These are phyloP conservation scores for Colletes latitarsis DNA, from an alignment of 1,140 invertebrate species.

Conservation along the genomic window DNA sequence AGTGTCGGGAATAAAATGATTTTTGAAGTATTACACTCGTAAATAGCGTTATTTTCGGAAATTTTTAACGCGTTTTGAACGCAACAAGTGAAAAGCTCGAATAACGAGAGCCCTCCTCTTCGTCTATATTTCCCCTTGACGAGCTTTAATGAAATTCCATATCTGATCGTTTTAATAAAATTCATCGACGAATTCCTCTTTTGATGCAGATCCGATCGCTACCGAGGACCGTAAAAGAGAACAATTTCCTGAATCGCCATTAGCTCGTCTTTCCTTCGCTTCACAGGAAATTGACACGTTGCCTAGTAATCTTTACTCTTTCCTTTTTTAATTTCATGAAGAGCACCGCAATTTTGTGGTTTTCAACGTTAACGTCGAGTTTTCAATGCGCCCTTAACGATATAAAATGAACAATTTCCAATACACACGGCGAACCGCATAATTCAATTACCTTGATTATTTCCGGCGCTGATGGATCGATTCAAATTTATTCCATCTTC, in stretches of 20 bases:
- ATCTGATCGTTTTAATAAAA: slow-evolving; percentile 25
- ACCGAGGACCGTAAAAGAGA: neutral
- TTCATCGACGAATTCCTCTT: slow-evolving; percentile 5
- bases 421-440: no score
- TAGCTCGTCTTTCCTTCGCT: neutral
- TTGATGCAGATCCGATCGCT: neutral
- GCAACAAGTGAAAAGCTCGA: slow-evolving; percentile 27
- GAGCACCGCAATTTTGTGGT: neutral
- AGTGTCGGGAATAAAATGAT: neutral
- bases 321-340: neutral
- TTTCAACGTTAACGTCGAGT: neutral
- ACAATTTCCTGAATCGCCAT: neutral
- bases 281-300: neutral
- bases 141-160: slow-evolving; percentile 20
- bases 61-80: neutral
- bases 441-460: no score
- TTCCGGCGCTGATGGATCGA: no score
- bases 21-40: neutral
- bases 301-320: neutral
- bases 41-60: neutral
- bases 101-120: neutral
- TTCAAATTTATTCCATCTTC: no score
- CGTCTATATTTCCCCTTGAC: neutral
- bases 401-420: neutral
- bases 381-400: no score